A percentile compares a stretch with the other conserved stretches of the same genome.
Conservation (phyloP, 2,888 invertebrate species). For the Malthinus seriepunctatus region DNA sequence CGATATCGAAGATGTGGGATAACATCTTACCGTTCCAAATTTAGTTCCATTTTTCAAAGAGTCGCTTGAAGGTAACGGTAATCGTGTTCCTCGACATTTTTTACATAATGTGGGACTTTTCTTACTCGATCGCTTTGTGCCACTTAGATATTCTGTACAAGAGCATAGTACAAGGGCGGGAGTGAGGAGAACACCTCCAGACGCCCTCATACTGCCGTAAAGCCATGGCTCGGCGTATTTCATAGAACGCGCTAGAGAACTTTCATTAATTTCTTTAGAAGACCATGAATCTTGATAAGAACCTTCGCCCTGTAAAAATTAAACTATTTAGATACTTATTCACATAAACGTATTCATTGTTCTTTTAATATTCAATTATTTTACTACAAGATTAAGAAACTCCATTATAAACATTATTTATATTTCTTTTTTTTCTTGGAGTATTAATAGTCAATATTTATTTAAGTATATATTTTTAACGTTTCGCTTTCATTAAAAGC, state of each 20-base stretch:
- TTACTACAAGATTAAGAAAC: too few species aligned
- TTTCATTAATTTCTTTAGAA: conserved; percentile 64
- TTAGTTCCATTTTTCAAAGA: conserved; percentile 41
- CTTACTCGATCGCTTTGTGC: conserved; percentile 72
- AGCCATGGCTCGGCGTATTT: conserved; percentile 85
- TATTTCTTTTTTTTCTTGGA: too few species aligned
- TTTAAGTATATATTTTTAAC: too few species aligned
- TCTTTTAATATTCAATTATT: too few species aligned
- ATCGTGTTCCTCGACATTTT: conserved; percentile 80
- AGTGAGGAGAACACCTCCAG: conserved; percentile 51
- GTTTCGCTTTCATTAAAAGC: too few species aligned
- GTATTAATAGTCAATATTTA: too few species aligned
- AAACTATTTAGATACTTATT: too few species aligned
- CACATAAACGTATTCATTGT: too few species aligned
- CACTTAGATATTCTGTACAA: conserved; percentile 78
- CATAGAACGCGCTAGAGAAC: conserved; percentile 76
- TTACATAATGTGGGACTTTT: conserved; percentile 79
- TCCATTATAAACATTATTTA: too few species aligned
- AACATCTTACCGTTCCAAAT: conserved; percentile 67
- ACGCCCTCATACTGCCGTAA: conserved; percentile 73
- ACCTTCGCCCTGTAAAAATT: conserved; percentile 40
- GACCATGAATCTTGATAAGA: conserved; percentile 41
- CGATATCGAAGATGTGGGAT: conserved; percentile 42
- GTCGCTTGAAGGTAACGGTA: conserved; percentile 65
- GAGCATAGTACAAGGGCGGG: conserved; percentile 78